Evolutionary conservation across 2,797 vertebrate species (phyloP).

Genomic region (Eremophila alpestris): DNA sequence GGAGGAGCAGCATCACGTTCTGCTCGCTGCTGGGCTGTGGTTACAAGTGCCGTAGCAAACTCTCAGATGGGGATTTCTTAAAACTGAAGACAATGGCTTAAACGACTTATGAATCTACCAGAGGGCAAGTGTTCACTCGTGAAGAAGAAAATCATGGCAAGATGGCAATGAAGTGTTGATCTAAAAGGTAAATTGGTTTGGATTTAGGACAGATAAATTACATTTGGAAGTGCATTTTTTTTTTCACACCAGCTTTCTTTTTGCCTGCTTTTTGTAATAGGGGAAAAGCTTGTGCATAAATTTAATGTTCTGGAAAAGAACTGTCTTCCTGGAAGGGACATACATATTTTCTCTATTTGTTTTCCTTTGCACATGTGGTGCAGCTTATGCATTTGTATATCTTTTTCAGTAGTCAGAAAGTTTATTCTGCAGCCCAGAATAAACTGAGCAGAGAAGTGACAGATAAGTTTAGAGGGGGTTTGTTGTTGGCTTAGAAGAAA

Average conservation of each 20-base stretch:
- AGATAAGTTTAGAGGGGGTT: conserved; percentile 24
- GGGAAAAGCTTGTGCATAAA: background rate
- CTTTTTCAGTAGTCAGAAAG: conserved; percentile 28
- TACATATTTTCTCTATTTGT: background rate
- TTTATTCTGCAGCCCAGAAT: conserved; percentile 14
- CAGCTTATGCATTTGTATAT: background rate
- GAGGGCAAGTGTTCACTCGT: background rate
- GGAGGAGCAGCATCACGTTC: background rate
- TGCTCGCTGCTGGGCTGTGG: conserved; percentile 16
- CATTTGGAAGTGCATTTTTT: background rate
- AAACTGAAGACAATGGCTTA: background rate
- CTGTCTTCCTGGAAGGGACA: background rate
- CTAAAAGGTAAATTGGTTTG: background rate
- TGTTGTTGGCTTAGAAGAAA: conserved; percentile 59
- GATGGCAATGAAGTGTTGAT: background rate
- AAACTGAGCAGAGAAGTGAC: conserved; percentile 55
- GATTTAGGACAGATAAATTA: background rate
- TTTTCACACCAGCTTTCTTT: background rate
- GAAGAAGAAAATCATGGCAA: background rate
- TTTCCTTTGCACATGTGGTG: background rate
- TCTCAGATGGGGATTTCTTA: conserved; percentile 17
- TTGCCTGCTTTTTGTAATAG: background rate
- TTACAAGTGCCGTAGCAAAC: background rate
- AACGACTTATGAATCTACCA: background rate
- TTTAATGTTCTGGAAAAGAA: background rate